Evolutionary conservation across 2,113 vertebrate species (phyloP).

Genomic region (Aspiorhynchus laticeps): DNA sequence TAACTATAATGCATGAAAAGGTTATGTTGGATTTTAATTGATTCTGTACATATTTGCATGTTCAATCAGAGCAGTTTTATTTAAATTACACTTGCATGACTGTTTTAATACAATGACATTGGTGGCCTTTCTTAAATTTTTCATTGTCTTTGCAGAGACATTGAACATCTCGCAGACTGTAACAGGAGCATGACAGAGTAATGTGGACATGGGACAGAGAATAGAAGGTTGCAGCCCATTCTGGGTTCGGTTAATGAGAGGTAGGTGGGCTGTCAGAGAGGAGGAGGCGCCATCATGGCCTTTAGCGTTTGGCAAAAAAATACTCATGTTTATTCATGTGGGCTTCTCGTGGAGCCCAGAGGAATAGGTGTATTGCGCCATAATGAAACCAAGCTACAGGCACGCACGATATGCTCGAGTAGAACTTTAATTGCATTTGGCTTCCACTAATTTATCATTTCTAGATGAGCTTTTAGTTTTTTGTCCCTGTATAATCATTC

Average conservation of each 20-base stretch:
- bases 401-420: constrained; percentile 45
- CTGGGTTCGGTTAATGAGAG: constrained; percentile 47
- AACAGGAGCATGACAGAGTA: constrained; percentile 7
- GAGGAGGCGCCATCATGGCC: constrained; percentile 42
- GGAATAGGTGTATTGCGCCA: constrained; percentile 34
- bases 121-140: background rate
- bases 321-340: constrained; percentile 59
- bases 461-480: constrained; percentile 34
- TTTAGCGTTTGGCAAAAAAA: constrained; percentile 50
- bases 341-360: constrained; percentile 44
- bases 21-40: background rate
- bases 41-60: background rate
- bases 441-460: constrained; percentile 46
- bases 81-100: background rate
- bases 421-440: constrained; percentile 52
- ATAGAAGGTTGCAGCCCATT: background rate
- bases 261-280: constrained; percentile 48
- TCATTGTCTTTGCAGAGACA: constrained; percentile 6
- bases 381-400: constrained; percentile 56
- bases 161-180: background rate
- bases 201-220: background rate
- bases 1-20: background rate
- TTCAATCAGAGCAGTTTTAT: background rate
- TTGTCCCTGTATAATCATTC: constrained; percentile 17
- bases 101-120: background rate